These are phyloP conservation scores for Xanthia icteritia DNA, from an alignment of 2,888 invertebrate genomes.

Conservation along the genomic window DNA sequence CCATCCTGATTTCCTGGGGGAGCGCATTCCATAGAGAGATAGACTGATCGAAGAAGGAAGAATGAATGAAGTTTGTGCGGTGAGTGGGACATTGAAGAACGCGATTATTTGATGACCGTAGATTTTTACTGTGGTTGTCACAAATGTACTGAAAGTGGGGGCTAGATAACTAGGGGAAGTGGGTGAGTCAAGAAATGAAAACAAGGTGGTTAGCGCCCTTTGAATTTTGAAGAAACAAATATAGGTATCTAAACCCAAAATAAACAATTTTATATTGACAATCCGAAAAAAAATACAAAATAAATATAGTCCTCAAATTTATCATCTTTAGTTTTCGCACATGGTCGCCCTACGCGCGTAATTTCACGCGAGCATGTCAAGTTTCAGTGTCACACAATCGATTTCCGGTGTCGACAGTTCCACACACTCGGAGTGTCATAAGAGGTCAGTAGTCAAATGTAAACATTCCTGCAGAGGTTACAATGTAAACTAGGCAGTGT, in stretches of 20 bases:
- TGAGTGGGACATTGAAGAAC: too few species aligned
- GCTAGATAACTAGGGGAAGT: too few species aligned
- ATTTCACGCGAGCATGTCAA: conserved; percentile 34
- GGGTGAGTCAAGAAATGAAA: too few species aligned
- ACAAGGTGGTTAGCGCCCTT: too few species aligned
- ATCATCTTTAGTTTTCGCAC: conserved; percentile 1
- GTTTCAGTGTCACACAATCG: conserved; percentile 71
- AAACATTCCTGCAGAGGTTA: conserved; percentile 82
- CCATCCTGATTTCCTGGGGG: too few species aligned
- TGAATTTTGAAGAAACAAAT: not conserved
- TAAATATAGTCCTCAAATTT: not conserved
- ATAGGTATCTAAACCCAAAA: not conserved
- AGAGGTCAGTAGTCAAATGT: conserved; percentile 82
- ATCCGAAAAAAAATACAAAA: not conserved
- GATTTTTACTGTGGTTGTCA: too few species aligned
- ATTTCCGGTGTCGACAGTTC: conserved; percentile 73
- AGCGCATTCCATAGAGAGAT: too few species aligned
- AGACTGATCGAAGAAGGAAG: too few species aligned
- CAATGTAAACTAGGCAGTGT: conserved; percentile 83
- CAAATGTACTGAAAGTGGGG: too few species aligned
- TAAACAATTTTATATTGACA: not conserved
- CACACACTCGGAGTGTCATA: conserved; percentile 64
- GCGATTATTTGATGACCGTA: too few species aligned
- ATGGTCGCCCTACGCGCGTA: conserved; percentile 27
- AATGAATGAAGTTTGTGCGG: too few species aligned